Conservation (phyloP, 1,140 invertebrate species). For the Akabosia matsudoensis region DNA sequence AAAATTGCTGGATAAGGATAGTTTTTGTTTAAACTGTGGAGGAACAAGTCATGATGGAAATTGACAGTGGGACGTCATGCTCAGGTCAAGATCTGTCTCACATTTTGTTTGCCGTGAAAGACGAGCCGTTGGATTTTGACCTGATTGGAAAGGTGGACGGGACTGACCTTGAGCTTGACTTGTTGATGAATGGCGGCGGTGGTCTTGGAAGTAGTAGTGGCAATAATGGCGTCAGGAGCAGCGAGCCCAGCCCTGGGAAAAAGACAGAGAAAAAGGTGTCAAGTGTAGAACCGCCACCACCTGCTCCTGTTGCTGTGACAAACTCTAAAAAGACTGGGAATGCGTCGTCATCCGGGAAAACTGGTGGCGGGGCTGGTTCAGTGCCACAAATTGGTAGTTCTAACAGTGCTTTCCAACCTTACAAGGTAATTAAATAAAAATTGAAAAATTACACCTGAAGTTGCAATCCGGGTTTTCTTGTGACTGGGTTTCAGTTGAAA, state of each 20-base stretch:
- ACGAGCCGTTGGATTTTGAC: conserved; percentile 16
- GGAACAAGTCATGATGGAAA: background rate
- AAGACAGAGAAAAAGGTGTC: too few species aligned
- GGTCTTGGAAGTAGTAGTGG: too few species aligned
- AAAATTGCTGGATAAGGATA: background rate
- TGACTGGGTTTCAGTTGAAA: conserved; percentile 36
- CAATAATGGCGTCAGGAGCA: too few species aligned
- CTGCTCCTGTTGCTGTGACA: too few species aligned
- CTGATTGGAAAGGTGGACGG: background rate
- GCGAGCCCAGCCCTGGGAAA: too few species aligned
- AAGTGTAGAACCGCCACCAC: too few species aligned
- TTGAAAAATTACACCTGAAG: background rate
- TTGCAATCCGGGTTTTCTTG: background rate
- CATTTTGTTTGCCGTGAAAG: conserved; percentile 12
- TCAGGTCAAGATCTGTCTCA: background rate
- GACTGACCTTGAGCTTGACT: background rate
- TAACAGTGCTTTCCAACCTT: conserved; percentile 44
- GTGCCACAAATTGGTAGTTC: conserved; percentile 39
- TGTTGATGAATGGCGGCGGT: background rate
- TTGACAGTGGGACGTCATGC: background rate
- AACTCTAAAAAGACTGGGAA: too few species aligned
- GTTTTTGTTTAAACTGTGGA: background rate
- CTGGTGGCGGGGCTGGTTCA: too few species aligned
- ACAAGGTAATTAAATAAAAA: conserved; percentile 35
- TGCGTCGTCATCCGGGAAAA: too few species aligned